A percentile compares a stretch with the other conserved stretches of the same genome.
These are phyloP conservation scores for Hyles euphorbiae DNA, from an alignment of 1,140 invertebrate species.

Conservation along the genomic window DNA sequence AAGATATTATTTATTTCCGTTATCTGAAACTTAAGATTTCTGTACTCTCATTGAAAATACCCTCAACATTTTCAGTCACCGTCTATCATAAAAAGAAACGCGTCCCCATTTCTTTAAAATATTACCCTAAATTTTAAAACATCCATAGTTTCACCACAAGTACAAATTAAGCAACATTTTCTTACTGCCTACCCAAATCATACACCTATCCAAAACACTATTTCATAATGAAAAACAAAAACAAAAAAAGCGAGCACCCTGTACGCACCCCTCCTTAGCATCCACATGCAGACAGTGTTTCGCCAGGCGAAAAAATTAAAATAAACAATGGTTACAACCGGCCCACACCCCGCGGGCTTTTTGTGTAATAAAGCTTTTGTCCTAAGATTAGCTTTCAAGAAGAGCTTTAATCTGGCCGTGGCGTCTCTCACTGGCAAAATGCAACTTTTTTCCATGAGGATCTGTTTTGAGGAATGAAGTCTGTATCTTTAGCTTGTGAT, in stretches of 20 bases:
- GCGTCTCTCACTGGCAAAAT: constrained; percentile 44
- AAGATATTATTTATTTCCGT: no score
- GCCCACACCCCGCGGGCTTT: constrained; percentile 59
- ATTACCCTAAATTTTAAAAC: no score
- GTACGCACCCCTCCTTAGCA: constrained; percentile 44
- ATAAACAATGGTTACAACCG: constrained; percentile 65
- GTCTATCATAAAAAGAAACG: no score
- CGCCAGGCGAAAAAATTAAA: constrained; percentile 70
- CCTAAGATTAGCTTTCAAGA: constrained; percentile 71
- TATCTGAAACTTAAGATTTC: no score
- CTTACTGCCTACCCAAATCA: no score
- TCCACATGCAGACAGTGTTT: constrained; percentile 44
- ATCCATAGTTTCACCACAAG: no score
- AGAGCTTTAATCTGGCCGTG: constrained; percentile 54
- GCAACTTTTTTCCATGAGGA: constrained; percentile 7
- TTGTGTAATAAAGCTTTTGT: constrained; percentile 67
- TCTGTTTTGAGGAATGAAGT: constrained; percentile 17
- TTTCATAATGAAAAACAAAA: constrained; percentile 3
- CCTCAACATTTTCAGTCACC: no score
- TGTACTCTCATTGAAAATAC: no score
- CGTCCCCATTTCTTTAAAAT: no score
- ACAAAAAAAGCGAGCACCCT: constrained; percentile 24
- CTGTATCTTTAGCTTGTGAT: neutral
- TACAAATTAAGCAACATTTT: no score
- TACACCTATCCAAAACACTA: no score